phyloP scores from a whole-genome alignment of 2,797 vertebrate genomes.

The Pangasius mekongensis region DNA sequence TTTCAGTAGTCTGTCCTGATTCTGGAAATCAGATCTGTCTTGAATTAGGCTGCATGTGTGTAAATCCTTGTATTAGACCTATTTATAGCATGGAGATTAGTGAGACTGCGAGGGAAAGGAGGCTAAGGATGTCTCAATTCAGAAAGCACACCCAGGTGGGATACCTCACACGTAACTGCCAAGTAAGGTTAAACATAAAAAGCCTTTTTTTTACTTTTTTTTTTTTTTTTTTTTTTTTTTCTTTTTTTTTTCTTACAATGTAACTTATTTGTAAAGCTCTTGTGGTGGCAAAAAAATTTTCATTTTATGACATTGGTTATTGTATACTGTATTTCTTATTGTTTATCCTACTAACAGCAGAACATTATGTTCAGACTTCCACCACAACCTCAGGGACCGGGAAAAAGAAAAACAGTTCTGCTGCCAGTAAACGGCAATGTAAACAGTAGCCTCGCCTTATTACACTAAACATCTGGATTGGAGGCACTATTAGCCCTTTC shows the following conservation, averaged over 20 bases:
- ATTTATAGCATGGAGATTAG: constrained; percentile 75
- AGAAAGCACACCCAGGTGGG: constrained; percentile 49
- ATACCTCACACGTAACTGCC: constrained; percentile 41
- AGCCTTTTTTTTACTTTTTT: neutral
- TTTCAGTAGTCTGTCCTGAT: neutral
- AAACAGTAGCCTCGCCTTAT: neutral
- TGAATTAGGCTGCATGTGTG: constrained; percentile 74
- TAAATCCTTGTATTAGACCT: constrained; percentile 76
- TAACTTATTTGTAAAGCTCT: neutral
- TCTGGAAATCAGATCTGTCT: constrained; percentile 53
- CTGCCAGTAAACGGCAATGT: neutral
- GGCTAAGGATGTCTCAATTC: constrained; percentile 66
- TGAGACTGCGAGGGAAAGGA: constrained; percentile 59
- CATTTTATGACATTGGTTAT: neutral
- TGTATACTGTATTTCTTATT: neutral
- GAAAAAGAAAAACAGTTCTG: neutral
- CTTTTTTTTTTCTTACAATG: neutral
- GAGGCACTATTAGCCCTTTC: neutral
- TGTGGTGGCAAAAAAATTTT: neutral
- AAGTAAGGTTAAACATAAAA: constrained; percentile 9
- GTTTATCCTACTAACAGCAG: neutral
- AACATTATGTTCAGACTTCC: neutral
- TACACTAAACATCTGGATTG: neutral
- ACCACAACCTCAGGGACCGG: neutral
- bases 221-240: too few relatives aligned